phyloP scores from a whole-genome alignment of 2,797 vertebrate species.

The Valencia hispanica region DNA sequence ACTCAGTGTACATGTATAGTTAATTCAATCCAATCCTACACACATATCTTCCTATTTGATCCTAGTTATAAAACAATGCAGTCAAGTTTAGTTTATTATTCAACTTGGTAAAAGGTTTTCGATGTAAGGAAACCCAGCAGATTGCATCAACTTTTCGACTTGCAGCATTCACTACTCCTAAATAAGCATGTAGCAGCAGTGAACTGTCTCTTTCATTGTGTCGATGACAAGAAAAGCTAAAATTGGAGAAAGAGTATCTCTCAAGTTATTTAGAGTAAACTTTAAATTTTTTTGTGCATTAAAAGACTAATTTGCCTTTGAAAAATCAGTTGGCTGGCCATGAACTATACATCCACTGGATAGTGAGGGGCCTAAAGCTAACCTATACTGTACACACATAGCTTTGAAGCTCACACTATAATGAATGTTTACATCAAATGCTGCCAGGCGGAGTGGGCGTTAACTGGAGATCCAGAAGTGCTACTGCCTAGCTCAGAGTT shows the following conservation, averaged over 20 bases:
- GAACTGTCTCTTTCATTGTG: not conserved
- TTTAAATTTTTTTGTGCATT: not conserved
- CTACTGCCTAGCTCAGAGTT: constrained; percentile 51
- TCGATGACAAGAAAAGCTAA: not conserved
- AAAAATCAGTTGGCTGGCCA: not conserved
- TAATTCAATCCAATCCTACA: not conserved
- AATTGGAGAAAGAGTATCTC: not conserved
- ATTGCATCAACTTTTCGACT: not conserved
- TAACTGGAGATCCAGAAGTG: constrained; percentile 41
- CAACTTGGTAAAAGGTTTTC: not conserved
- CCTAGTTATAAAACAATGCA: not conserved
- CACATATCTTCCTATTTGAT: not conserved
- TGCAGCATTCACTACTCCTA: not conserved
- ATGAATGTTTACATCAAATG: constrained; percentile 66
- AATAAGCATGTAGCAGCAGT: not conserved
- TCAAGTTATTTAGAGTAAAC: constrained; percentile 37
- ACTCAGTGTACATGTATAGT: not conserved
- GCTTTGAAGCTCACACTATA: constrained; percentile 25
- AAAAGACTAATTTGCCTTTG: not conserved
- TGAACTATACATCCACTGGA: not conserved
- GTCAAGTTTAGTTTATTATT: not conserved
- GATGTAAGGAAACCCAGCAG: not conserved
- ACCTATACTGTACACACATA: not conserved
- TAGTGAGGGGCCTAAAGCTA: constrained; percentile 11
- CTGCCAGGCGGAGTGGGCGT: constrained; percentile 61